Conservation (phyloP, 2,113 vertebrate species). For the Larimichthys crocea region DNA sequence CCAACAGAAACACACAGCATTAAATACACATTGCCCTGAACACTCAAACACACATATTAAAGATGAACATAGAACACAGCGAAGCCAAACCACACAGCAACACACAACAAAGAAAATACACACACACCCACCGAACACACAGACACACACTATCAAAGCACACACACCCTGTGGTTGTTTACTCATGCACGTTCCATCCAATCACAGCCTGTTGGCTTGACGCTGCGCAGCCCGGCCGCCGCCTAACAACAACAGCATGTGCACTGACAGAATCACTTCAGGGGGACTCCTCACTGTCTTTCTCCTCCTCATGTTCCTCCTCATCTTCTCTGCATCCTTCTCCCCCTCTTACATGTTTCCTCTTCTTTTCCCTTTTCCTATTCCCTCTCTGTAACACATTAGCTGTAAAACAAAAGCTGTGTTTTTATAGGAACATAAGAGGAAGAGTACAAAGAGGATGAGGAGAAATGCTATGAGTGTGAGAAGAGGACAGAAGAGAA, state of each 20-base stretch:
- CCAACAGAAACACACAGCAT: background rate
- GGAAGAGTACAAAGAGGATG: background rate
- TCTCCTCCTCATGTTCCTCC: background rate
- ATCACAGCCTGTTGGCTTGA: constrained; percentile 70
- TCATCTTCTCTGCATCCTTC: background rate
- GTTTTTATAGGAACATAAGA: background rate
- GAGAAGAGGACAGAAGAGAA: background rate
- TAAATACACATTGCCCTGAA: background rate
- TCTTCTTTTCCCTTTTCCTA: background rate
- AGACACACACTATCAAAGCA: constrained; percentile 1
- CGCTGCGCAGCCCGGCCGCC: constrained; percentile 58
- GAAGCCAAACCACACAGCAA: constrained; percentile 9
- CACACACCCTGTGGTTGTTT: constrained; percentile 65
- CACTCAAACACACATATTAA: constrained; percentile 8
- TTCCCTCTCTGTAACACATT: background rate
- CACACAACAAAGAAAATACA: constrained; percentile 1
- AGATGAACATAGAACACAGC: background rate
- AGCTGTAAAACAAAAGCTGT: background rate
- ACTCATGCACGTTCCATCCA: constrained; percentile 71
- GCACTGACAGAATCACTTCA: background rate
- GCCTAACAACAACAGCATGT: constrained; percentile 69
- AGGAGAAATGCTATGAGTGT: background rate
- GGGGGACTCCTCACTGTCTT: constrained; percentile 4
- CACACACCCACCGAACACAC: background rate
- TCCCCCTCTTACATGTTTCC: background rate